Evolutionary conservation across 2,113 vertebrate genomes (phyloP), one percentile per base, ranked within the genome.

Genomic region (Coryphaenoides rupestris): DNA sequence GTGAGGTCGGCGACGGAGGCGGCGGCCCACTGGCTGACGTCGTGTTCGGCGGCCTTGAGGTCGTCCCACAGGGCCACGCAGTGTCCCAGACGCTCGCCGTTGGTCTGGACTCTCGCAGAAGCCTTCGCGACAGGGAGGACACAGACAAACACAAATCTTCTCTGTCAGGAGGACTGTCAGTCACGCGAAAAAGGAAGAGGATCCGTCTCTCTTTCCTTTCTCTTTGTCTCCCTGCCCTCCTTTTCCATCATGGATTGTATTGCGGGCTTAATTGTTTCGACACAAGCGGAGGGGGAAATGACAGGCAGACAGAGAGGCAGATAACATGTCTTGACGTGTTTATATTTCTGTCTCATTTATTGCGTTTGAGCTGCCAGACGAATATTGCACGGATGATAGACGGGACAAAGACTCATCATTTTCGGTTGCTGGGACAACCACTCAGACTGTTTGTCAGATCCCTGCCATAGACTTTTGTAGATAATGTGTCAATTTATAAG

Each of bases 81-180:
- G 19, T 84, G 55, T 4, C 89, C 85, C 40, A 98, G 89, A 24
- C 77, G 87, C 49, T 95, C 91, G 0, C 91, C 89, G 79, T 92
- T 93, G n/a, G 92, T 91, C 56, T 97, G 96, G 46, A 94, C 88
- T 77, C 82, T 93, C 78, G 97, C 95, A n/a, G 93, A 93, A 0
- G 92, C 79, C 97, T 99, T n/a, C n/a, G n/a, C n/a, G n/a, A n/a
- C n/a, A n/a, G n/a, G 59, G 45, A 62, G 46, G 66, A 62, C n/a
- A 68, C 7, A 69, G 1, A 66, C 3, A 40, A 71, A 26, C 19
- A 66, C 6, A 50, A 4, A 55, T 22, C 23, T 63, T 10, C 68
- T 49, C 65, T n/a, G n/a, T n/a, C n/a, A n/a, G n/a, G n/a, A 67
- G 53, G 67, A 21, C 55, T 58, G 46, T 69, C 63, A 70, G 68